Evolutionary conservation across 2,888 invertebrate species (phyloP).

Genomic region (Chrysolina americana): DNA sequence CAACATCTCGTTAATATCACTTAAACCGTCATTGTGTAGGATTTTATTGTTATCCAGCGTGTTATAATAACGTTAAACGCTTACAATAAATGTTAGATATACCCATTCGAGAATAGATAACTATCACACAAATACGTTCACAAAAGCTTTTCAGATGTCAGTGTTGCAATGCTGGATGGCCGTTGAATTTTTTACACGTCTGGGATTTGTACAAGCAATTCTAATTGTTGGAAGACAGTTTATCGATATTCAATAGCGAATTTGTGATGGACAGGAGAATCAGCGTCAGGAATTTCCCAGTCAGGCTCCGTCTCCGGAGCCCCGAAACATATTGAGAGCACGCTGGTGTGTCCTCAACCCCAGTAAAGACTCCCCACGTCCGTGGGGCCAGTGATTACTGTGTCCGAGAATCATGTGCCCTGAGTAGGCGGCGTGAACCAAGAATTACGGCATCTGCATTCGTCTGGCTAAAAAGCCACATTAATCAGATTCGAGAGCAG

Average conservation of each 20-base stretch:
- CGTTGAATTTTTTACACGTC: slow-evolving; percentile 18
- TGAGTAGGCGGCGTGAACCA: too few species aligned
- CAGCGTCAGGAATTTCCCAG: too few species aligned
- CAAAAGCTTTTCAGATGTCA: slow-evolving; percentile 29
- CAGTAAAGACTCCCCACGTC: too few species aligned
- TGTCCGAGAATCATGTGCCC: too few species aligned
- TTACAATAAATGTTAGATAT: slow-evolving; percentile 22
- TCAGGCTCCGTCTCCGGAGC: too few species aligned
- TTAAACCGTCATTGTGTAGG: slow-evolving; percentile 20
- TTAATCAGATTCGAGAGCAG: too few species aligned
- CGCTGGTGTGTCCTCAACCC: too few species aligned
- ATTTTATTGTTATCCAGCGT: slow-evolving; percentile 17
- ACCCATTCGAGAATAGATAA: slow-evolving; percentile 25
- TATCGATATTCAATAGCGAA: slow-evolving; percentile 27
- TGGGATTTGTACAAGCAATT: slow-evolving; percentile 12
- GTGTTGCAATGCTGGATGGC: slow-evolving; percentile 19
- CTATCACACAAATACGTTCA: slow-evolving; percentile 9
- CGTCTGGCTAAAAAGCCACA: too few species aligned
- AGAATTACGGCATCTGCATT: too few species aligned
- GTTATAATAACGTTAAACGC: slow-evolving; percentile 8
- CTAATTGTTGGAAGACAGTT: slow-evolving; percentile 21
- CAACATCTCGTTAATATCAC: slow-evolving; percentile 24
- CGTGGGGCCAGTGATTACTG: too few species aligned
- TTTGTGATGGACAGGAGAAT: not conserved
- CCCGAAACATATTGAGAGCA: too few species aligned